Evolutionary conservation across 2,797 vertebrate species (phyloP), one percentile per base, ranked within the genome.

Genomic region (Spondyliosoma cantharus): DNA sequence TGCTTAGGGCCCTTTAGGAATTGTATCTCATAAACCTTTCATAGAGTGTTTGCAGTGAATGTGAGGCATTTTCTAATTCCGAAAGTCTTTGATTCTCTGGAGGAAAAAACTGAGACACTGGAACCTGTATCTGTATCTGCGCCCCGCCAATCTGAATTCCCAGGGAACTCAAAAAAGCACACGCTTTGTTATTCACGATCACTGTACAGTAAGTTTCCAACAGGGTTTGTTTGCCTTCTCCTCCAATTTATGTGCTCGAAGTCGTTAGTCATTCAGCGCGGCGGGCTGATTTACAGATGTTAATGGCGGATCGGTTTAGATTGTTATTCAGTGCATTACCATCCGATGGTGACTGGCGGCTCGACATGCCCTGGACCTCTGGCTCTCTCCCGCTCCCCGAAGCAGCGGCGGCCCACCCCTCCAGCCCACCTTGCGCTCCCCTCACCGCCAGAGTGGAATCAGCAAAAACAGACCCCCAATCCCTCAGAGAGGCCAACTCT

Each of bases 281-380:
- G 78, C 57, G 15, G 43, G 82, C 73, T 76, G 65, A 83, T 86
- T 32, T 89, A 80, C 85, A 89, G 83, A 89, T 89, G 83, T 91
- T 93, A 90, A 90, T 91, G 89, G 83, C 87, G 80, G 85, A 90
- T 87, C 73, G 72, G 65, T 87, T 90, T 85, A 73, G 76, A 87
- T 93, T 94, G 83, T 91, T 91, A 93, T 92, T 86, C 89, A 79
- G 75, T 15, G 46, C 86, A 73, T 85, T 87, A 84, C 84, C 83
- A 87, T 82, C 76, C 63, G 20, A 65, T 65, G 8, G 69, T 79
- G 87, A 81, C 74, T 88, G 86, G 78, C 68, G 71, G 83, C 80
- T 77, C 53, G n/a, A 80, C 86, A 45, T 61, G 57, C 76, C 71
- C 82, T 7, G 71, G 83, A 92, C 89, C 89, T 90, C 84, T 90